These are phyloP conservation scores for Thalassarche chlororhynchos DNA, from an alignment of 2,113 vertebrate genomes.

Conservation along the genomic window DNA sequence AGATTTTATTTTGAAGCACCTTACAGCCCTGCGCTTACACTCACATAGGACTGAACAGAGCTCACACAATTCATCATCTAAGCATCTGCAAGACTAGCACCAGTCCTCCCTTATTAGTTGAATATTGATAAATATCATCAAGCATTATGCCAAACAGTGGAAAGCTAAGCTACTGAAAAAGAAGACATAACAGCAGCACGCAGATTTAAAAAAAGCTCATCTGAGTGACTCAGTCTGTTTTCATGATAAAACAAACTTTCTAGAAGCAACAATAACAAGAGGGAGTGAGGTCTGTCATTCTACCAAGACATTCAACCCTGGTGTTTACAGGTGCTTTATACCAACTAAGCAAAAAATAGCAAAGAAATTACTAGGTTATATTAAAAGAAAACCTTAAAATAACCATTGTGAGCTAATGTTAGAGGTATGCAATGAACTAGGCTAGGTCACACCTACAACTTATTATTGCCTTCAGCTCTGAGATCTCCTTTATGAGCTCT, in stretches of 20 bases:
- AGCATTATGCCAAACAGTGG: neutral
- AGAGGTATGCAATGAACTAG: constrained; percentile 7
- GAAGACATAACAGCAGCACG: neutral
- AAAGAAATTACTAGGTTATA: constrained; percentile 51
- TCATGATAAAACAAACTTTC: neutral
- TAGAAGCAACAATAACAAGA: constrained; percentile 3
- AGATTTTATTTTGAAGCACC: neutral
- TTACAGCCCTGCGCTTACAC: neutral
- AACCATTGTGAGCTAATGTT: neutral
- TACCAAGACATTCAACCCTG: neutral
- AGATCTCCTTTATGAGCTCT: constrained; percentile 4
- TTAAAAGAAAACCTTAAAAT: constrained; percentile 60
- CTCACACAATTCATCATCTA: neutral
- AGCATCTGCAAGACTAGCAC: neutral
- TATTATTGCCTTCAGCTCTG: neutral
- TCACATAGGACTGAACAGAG: neutral
- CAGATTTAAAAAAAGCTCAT: neutral
- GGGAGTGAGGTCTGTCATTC: neutral
- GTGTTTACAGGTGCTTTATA: constrained; percentile 33
- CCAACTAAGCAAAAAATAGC: constrained; percentile 36
- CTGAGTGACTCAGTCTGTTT: neutral
- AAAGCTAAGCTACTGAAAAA: neutral
- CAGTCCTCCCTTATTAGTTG: neutral
- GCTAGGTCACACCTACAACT: neutral
- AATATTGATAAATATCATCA: neutral